Evolutionary conservation across 2,113 vertebrate genomes (phyloP), one percentile per base, ranked within the genome.

Genomic region (Drymodes brunneopygia): DNA sequence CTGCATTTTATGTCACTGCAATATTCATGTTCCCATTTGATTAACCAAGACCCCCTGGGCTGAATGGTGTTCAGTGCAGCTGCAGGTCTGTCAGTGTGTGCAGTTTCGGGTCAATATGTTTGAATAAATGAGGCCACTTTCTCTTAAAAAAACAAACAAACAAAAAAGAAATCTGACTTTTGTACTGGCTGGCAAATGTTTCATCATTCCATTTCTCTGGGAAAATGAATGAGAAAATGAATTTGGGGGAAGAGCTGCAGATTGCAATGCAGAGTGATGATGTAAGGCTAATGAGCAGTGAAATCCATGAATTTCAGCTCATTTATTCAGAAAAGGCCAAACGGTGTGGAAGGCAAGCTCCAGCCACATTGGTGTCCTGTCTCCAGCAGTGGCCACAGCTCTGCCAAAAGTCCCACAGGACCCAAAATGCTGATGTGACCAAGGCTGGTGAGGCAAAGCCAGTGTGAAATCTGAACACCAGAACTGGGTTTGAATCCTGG

Each of bases 1-100:
- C 94, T 92, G 80, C 38, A 17, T 74, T 54, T 83, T 78, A 28
- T 83, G 86, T 51, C 90, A 17, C 67, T 93, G 91, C 88, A 94
- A 88, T 90, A 92, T 96, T 97, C 95, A 48, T 83, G 75, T 92
- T 92, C 88, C 81, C 72, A 81, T 86, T 29, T 83, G 79, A 88
- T 86, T 88, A 66, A 74, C 60, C 28, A 2, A 78, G 69, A 28
- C 50, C 79, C 50, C 23, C 50, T 62, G 92, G 88, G 50, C 19
- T 88, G 75, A 33, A 50, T 10, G 13, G 22, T 53, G 47, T 12
- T 80, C 85, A 29, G 71, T 4, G 47, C 7, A 14, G 92, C 82
- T 91, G 87, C 88, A 88, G 70, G 82, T 92, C 24, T 44, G 47
- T 66, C 91, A 83, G 67, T 4, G 15, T 29, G 64, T 2, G 1